Evolutionary conservation across 2,888 invertebrate genomes (phyloP).

Genomic region (Lepidochitona cinerea): DNA sequence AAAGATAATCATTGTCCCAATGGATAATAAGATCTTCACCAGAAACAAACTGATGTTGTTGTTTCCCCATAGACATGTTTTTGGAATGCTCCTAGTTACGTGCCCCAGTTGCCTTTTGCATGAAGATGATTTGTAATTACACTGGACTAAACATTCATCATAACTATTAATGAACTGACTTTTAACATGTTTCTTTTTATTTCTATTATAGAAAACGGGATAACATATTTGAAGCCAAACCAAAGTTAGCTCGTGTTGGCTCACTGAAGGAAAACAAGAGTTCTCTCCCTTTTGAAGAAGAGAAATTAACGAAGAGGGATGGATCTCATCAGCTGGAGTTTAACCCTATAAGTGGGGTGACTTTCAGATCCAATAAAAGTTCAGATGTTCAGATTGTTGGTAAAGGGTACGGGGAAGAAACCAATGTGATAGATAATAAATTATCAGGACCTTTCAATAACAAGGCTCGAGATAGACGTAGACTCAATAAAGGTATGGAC

Average conservation of each 20-base stretch:
- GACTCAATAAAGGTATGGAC: constrained; percentile 44
- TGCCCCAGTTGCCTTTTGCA: too few relatives aligned
- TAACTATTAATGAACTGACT: too few relatives aligned
- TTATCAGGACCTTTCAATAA: constrained; percentile 24
- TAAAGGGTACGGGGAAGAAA: constrained; percentile 62
- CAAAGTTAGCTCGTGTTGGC: constrained; percentile 42
- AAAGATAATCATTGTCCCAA: too few relatives aligned
- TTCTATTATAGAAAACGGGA: constrained; percentile 61
- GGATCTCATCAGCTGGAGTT: constrained; percentile 49
- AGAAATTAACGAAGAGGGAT: constrained; percentile 2
- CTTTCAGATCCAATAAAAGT: constrained; percentile 63
- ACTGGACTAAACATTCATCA: too few relatives aligned
- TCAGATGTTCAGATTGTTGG: constrained; percentile 67
- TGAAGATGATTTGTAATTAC: too few relatives aligned
- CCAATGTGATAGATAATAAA: constrained; percentile 23
- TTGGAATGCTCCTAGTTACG: too few relatives aligned
- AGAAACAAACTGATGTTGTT: too few relatives aligned
- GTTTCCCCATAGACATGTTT: too few relatives aligned
- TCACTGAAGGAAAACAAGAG: constrained; percentile 31
- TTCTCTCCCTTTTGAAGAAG: constrained; percentile 13
- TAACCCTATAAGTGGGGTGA: constrained; percentile 63
- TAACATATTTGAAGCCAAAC: constrained; percentile 57
- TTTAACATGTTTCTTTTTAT: too few relatives aligned
- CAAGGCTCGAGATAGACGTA: constrained; percentile 41
- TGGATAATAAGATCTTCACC: too few relatives aligned